Base-by-base conservation (phyloP, 2,113 vertebrate species). In the Nematolebias whitei region DNA sequence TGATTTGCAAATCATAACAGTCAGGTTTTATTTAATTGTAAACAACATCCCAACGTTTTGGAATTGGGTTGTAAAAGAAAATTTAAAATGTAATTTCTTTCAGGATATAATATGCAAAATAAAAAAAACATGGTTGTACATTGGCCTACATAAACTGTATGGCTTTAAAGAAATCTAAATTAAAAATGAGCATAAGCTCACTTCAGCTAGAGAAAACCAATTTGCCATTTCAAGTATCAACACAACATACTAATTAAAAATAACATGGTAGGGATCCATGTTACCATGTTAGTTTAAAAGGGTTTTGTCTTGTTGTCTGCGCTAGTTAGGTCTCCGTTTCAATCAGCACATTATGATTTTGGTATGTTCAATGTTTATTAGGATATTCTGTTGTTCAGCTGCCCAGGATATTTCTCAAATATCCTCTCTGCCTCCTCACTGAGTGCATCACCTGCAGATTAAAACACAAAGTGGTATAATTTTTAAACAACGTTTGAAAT, bases 401-500 rank as follows among this genome's bases (percentile, higher is more conserved):
- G 95, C 24, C 98, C 98, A 0, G 97, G 96, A 72, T 98, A 99
- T 81, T 95, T 96, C 82, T 98, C 96, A 49, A 98, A 98, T 66
- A 82, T 89, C 87, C 83, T 93, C 91, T 94, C 97, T 39, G 96
- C 96, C 84, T 99, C 98, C 50, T 99, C 96, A 0, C 97, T 98
- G 87, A 99, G 93, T 0, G 97, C 95, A 1, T 98, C 96, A 0
- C 96, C 97, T 99, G 91, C 0, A 70, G 0, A 35, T 45, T 26
- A 24, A 24, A 11, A 39, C 18, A 12, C 8, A 4, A 15, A 15
- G 43, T 12, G 1, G 22, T 23, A 5, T 6, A 16, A 26, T 39
- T 22, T 20, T 13, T 20, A 19, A 12, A n/a, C 12, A 12, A 29
- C 7, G 26, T 29, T 3, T 29, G 3, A 29, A 29, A 29, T 29